Evolutionary conservation across 2,113 vertebrate species (phyloP), one percentile per base, ranked within the genome.

Genomic region (Typhlomys cinereus): DNA sequence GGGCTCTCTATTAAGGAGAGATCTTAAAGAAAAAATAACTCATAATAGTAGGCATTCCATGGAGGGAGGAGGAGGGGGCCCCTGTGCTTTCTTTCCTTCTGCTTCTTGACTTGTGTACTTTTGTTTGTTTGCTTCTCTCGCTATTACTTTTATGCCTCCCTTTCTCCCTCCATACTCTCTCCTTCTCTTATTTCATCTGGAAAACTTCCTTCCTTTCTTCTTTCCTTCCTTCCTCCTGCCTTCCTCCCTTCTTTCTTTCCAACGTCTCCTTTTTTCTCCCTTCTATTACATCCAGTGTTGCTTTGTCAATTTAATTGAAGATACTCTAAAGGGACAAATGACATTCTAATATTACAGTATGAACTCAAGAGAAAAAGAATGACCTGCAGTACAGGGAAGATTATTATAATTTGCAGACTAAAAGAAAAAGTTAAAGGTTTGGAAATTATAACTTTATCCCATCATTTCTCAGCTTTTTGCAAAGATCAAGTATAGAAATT

Each of bases 351-450:
- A 27, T 89, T 67, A 36, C 70, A 2, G 41, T 71, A 62, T 74
- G 50, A 2, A n/a, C 31, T 75, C 52, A 27, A 83, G 67, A 9
- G 84, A 39, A 14, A 48, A 52, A 20, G 31, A 52, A 75, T 70
- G 29, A 52, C 50, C 80, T 83, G 29, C 15, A 48, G 66, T 13
- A 82, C 52, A 91, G 36, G 36, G 61, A 78, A 54, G 15, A 92
- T 62, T 44, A 71, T 18, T 86, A 64, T 71, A 70, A 90, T 36
- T 62, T 54, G 2, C 12, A n/a, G 7, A 57, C 41, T 79, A 18
- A 59, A 74, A 71, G 21, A 61, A 79, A 91, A 83, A 36, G 27
- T 34, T 20, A 86, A 80, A 80, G 70, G 73, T 50, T 92, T n/a
- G 87, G 18, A 48, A 86, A 62, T 75, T 67, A 27, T 48, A 31